Conservation (phyloP, 2,113 vertebrate genomes). For the Eleginops maclovinus region DNA sequence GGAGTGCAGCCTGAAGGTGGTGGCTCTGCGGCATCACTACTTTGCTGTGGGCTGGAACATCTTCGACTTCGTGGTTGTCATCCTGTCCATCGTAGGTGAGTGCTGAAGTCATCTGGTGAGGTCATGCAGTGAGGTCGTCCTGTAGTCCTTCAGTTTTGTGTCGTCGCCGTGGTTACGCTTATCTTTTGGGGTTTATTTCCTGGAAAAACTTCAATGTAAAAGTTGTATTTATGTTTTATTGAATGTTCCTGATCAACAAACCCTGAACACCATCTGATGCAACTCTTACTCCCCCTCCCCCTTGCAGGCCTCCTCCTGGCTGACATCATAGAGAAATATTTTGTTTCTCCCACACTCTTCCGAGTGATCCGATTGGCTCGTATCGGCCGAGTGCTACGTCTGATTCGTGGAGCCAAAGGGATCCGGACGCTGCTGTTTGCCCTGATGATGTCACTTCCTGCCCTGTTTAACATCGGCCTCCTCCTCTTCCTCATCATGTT, state of each 20-base stretch:
- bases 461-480: conserved; percentile 96
- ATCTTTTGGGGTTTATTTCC: no score
- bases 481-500: conserved; percentile 98
- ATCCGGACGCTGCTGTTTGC: conserved; percentile 96
- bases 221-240: no score
- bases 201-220: no score
- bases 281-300: background rate
- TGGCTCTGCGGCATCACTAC: conserved; percentile 90
- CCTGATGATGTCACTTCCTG: conserved; percentile 98
- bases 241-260: no score
- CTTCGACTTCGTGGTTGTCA: conserved; percentile 97
- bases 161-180: no score
- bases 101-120: conserved; percentile 51
- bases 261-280: no score
- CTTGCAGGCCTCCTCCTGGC: conserved; percentile 90
- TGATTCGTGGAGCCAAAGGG: conserved; percentile 94
- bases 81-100: conserved; percentile 92
- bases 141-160: background rate
- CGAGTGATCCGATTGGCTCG: conserved; percentile 95
- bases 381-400: conserved; percentile 91
- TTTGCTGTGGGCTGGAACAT: conserved; percentile 96
- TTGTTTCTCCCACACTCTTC: conserved; percentile 93
- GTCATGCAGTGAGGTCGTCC: no score
- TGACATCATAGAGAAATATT: conserved; percentile 95
- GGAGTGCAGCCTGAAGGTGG: conserved; percentile 92